phyloP scores from a whole-genome alignment of 2,113 vertebrate species.

The Pogonocichla stellata region DNA sequence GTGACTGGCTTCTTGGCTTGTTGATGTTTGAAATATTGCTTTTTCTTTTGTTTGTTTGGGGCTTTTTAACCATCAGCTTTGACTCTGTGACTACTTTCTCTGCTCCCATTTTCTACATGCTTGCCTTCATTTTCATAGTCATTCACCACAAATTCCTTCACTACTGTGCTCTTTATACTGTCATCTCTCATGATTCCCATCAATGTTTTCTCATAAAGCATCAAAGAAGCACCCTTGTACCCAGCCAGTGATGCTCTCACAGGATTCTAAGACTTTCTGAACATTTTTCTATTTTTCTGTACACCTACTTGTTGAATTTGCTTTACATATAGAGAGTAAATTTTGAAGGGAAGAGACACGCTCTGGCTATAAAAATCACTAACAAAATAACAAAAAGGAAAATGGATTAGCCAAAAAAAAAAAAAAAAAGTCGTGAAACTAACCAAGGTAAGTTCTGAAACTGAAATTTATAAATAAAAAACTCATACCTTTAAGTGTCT shows the following conservation, averaged over 20 bases:
- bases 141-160: not conserved
- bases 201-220: not conserved
- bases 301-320: not conserved
- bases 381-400: not conserved
- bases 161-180: not conserved
- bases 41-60: not conserved
- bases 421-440: not conserved
- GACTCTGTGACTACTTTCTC: not conserved
- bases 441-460: not conserved
- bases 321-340: not conserved
- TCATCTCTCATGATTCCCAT: not conserved
- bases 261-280: not conserved
- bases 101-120: not conserved
- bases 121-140: not conserved
- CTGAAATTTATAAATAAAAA: not conserved
- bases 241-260: not conserved
- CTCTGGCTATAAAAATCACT: not conserved
- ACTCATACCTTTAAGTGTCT: not conserved
- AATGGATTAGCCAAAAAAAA: not conserved
- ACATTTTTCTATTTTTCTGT: not conserved
- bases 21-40: not conserved
- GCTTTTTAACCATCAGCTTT: not conserved
- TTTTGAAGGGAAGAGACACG: not conserved
- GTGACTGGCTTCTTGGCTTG: not conserved
- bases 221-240: not conserved